Conservation (phyloP, 1,140 invertebrate genomes). For the Sminthurides bifidus region DNA sequence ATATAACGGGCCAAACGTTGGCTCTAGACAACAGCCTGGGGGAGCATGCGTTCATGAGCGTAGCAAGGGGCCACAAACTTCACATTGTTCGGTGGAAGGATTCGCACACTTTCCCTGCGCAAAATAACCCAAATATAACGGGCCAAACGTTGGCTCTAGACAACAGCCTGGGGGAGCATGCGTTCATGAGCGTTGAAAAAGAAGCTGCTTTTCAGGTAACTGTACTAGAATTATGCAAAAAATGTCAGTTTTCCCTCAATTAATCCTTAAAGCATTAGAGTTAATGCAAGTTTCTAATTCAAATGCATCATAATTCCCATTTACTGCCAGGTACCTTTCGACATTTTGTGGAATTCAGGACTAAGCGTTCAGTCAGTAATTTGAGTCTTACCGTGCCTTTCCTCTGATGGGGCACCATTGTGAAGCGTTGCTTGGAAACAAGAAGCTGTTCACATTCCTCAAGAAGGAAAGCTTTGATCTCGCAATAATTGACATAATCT, state of each 20-base stretch:
- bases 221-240: neutral
- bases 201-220: constrained; percentile 29
- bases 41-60: constrained; percentile 21
- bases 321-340: constrained; percentile 27
- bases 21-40: constrained; percentile 30
- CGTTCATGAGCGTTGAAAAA: constrained; percentile 27
- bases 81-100: constrained; percentile 31
- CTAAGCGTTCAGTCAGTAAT: constrained; percentile 22
- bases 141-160: constrained; percentile 27
- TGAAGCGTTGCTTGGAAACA: constrained; percentile 25
- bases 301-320: too few relatives aligned
- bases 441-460: constrained; percentile 16
- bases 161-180: constrained; percentile 25
- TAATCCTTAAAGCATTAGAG: neutral
- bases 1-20: constrained; percentile 26
- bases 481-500: constrained; percentile 33
- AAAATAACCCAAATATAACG: constrained; percentile 27
- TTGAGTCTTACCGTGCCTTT: constrained; percentile 26
- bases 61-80: constrained; percentile 25
- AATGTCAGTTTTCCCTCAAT: neutral
- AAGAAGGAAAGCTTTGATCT: constrained; percentile 27
- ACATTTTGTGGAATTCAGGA: constrained; percentile 32
- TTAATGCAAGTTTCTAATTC: too few relatives aligned
- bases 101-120: constrained; percentile 24
- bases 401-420: constrained; percentile 28